phyloP scores from a whole-genome alignment of 2,888 invertebrate species.

The Clitarchus hookeri region DNA sequence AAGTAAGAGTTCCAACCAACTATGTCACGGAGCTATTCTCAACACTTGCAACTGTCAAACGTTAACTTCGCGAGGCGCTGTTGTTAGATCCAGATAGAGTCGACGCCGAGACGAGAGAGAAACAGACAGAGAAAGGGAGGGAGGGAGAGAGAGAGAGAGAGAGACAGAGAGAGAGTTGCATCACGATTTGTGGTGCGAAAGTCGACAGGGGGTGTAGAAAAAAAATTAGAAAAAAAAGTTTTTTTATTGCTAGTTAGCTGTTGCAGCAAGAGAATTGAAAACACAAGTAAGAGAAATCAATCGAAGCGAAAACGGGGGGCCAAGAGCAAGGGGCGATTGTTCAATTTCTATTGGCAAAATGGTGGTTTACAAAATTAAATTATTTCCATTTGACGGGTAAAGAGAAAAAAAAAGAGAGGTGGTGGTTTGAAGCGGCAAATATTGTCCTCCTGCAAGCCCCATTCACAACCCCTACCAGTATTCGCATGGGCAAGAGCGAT shows the following conservation, averaged over 20 bases:
- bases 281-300: background rate
- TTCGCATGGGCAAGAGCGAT: background rate
- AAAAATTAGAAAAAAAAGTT: background rate
- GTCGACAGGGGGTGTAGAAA: too few relatives aligned
- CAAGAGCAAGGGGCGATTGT: background rate
- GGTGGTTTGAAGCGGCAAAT: background rate
- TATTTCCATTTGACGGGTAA: slow-evolving; percentile 2
- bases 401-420: background rate
- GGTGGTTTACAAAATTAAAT: slow-evolving; percentile 8
- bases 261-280: slow-evolving; percentile 7
- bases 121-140: too few relatives aligned
- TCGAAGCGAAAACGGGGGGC: background rate
- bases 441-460: background rate
- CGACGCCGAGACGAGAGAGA: too few relatives aligned
- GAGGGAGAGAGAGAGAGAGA: too few relatives aligned
- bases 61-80: too few relatives aligned
- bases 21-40: too few relatives aligned
- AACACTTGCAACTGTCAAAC: too few relatives aligned
- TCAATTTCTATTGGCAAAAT: background rate
- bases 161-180: background rate
- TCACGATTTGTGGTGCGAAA: background rate
- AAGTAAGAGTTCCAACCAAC: too few relatives aligned
- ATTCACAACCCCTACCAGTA: background rate
- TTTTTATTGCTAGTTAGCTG: background rate
- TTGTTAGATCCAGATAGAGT: too few relatives aligned